A percentile compares a stretch with the other conserved stretches of the same genome.
phyloP scores from a whole-genome alignment of 2,113 vertebrate genomes.

The Litocranius walleri region DNA sequence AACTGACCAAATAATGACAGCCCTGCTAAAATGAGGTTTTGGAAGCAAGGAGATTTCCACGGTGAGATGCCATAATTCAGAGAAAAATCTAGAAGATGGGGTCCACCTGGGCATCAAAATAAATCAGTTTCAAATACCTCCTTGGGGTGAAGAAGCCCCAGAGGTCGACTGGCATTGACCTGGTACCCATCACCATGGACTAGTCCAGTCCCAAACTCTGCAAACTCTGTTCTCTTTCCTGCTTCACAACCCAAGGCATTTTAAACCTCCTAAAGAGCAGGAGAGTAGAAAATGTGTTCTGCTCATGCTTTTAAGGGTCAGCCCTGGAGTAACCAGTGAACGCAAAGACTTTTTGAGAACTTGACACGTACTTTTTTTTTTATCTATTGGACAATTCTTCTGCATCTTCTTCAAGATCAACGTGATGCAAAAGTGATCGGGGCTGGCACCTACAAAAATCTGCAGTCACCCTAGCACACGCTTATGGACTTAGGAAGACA shows the following conservation, averaged over 20 bases:
- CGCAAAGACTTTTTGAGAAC: neutral
- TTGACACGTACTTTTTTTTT: neutral
- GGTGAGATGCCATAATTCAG: neutral
- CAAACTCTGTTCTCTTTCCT: neutral
- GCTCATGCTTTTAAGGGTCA: neutral
- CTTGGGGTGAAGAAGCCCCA: neutral
- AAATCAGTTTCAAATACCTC: neutral
- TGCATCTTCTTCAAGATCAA: neutral
- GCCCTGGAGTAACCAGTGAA: neutral
- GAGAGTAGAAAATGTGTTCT: neutral
- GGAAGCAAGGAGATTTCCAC: neutral
- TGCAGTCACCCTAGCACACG: neutral
- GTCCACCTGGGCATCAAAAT: neutral
- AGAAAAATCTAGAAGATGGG: neutral
- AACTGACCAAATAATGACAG: neutral
- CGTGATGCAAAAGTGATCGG: neutral
- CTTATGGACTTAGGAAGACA: constrained; percentile 50
- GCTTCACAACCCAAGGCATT: neutral
- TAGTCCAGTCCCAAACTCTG: neutral
- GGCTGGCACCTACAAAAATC: neutral
- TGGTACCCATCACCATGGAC: neutral
- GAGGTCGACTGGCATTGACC: neutral
- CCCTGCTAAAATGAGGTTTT: neutral
- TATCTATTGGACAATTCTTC: constrained; percentile 18
- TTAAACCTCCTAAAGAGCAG: neutral